phyloP scores from a whole-genome alignment of 64 coral and sea anemone species.

The Stylophora pistillata region DNA sequence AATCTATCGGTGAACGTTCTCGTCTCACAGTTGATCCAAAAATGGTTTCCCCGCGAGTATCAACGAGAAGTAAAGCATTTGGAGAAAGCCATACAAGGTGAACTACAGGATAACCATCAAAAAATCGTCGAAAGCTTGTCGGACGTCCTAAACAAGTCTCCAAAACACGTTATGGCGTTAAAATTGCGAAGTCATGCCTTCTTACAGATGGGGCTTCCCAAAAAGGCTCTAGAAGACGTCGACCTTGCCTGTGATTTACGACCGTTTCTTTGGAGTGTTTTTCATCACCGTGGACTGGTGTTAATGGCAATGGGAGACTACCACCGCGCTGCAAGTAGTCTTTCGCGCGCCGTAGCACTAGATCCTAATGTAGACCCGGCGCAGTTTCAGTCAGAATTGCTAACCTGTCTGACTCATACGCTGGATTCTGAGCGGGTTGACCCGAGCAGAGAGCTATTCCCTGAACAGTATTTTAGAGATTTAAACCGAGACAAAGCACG shows the following conservation, averaged over 20 bases:
- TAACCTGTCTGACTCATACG: background rate
- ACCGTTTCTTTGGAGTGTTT: constrained; percentile 25
- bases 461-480: background rate
- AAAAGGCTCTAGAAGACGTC: constrained; percentile 59
- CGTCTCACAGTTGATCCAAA: constrained; percentile 59
- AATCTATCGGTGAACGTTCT: constrained; percentile 60
- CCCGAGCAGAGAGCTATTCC: background rate
- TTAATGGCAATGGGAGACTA: constrained; percentile 12
- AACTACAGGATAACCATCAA: background rate
- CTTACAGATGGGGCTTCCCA: constrained; percentile 17
- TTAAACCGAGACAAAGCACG: background rate
- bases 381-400: constrained; percentile 14
- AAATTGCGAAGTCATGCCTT: constrained; percentile 66
- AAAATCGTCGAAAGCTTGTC: constrained; percentile 42
- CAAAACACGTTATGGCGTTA: constrained; percentile 46
- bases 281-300: constrained; percentile 50
- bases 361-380: constrained; percentile 5
- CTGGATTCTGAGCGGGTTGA: background rate
- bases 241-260: constrained; percentile 29
- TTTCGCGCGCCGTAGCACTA: constrained; percentile 42
- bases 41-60: constrained; percentile 68
- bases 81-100: background rate
- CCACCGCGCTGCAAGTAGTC: background rate
- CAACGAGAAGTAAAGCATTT: constrained; percentile 15
- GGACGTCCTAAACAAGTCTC: constrained; percentile 15